These are phyloP conservation scores for Paragorgia papillata DNA, from an alignment of 92 coral and sea anemone species.

Conservation along the genomic window DNA sequence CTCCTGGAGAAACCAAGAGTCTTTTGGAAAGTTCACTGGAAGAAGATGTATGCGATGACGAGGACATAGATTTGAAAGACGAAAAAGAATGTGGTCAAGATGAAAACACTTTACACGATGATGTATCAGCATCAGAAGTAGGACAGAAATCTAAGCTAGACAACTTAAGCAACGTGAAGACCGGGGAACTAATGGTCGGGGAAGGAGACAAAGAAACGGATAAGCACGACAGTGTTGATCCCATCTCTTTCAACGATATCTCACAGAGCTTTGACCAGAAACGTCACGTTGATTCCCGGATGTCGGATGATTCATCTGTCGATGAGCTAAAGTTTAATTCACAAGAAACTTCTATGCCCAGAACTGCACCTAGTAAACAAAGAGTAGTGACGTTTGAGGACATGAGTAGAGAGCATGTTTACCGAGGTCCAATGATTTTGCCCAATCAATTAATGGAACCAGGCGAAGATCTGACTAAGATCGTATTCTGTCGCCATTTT, in stretches of 20 bases:
- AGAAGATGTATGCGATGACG: constrained; percentile 12
- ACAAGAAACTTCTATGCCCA: constrained; percentile 1
- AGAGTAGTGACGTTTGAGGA: constrained; percentile 77
- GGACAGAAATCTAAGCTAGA: constrained; percentile 17
- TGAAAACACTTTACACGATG: background rate
- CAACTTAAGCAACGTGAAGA: background rate
- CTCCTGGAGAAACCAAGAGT: background rate
- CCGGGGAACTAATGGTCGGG: background rate
- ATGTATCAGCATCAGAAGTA: background rate
- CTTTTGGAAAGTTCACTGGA: background rate
- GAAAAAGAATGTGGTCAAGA: constrained; percentile 47
- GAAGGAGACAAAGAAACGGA: background rate
- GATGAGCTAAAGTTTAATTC: constrained; percentile 17
- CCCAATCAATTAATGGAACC: constrained; percentile 75
- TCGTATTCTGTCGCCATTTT: constrained; percentile 88
- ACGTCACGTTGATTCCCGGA: constrained; percentile 5
- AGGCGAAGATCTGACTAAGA: constrained; percentile 83
- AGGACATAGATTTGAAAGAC: constrained; percentile 30
- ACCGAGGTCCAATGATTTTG: constrained; percentile 83
- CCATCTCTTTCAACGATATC: background rate
- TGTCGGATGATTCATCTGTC: constrained; percentile 14
- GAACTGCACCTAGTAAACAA: constrained; percentile 50
- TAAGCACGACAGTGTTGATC: background rate
- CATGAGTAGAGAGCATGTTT: constrained; percentile 56
- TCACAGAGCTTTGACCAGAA: constrained; percentile 1